These are phyloP conservation scores for Anableps anableps DNA, from an alignment of 2,797 vertebrate genomes.

Conservation along the genomic window DNA sequence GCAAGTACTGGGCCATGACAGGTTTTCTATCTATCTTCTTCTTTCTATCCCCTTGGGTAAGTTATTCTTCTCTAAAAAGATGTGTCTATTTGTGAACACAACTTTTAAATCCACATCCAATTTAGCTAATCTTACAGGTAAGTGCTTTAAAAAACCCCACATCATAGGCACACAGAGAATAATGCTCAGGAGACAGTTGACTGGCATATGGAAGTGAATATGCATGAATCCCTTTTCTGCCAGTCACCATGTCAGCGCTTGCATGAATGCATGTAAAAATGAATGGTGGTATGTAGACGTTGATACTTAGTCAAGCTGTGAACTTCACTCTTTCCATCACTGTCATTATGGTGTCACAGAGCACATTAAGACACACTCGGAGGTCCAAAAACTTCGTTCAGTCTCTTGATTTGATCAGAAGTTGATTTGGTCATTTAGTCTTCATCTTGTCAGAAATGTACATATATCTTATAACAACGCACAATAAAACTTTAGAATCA, in stretches of 20 bases:
- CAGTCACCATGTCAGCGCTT: slow-evolving; percentile 9
- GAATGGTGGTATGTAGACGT: slow-evolving; percentile 29
- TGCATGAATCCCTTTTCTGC: slow-evolving; percentile 7
- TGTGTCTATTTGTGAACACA: no score
- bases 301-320: slow-evolving; percentile 22
- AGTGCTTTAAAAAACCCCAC: no score
- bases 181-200: slow-evolving; percentile 18
- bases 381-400: slow-evolving; percentile 47
- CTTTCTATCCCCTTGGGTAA: no score
- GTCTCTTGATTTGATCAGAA: slow-evolving; percentile 45
- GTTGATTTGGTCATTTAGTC: slow-evolving; percentile 27
- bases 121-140: no score
- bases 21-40: no score
- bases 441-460: slow-evolving; percentile 35
- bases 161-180: slow-evolving; percentile 27
- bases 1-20: no score
- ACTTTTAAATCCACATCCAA: no score
- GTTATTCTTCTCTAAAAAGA: no score
- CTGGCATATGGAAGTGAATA: slow-evolving; percentile 22
- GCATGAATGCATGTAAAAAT: slow-evolving; percentile 25
- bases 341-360: slow-evolving; percentile 23
- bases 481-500: slow-evolving; percentile 21
- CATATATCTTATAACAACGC: slow-evolving; percentile 21
- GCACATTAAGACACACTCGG: slow-evolving; percentile 34
- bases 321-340: slow-evolving; percentile 39